phyloP scores from a whole-genome alignment of 64 coral and sea anemone genomes.

The Acropora tenuis region DNA sequence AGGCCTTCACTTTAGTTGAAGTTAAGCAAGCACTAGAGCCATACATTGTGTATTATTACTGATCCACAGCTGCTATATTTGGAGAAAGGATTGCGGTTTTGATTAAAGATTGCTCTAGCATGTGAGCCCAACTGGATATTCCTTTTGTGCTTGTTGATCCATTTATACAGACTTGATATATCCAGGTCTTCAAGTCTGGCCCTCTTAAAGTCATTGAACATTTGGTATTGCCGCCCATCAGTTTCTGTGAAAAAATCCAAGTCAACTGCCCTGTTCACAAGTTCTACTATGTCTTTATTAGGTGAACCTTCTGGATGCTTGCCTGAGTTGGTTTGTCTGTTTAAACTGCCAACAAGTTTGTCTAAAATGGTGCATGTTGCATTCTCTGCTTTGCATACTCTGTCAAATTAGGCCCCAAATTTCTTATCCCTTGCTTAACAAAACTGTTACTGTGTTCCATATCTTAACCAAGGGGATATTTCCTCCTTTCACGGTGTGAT shows the following conservation, averaged over 20 bases:
- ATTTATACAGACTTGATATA: conserved; percentile 26
- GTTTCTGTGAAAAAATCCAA: conserved; percentile 33
- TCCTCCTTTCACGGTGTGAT: conserved; percentile 41
- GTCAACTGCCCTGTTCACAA: conserved; percentile 43
- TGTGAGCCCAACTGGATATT: conserved; percentile 24
- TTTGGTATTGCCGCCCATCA: conserved; percentile 8
- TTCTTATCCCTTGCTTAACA: conserved; percentile 33
- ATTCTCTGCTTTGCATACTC: conserved; percentile 57
- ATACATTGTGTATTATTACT: conserved; percentile 28
- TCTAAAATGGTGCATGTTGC: conserved; percentile 40
- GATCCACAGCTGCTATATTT: conserved; percentile 1
- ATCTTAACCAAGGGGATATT: conserved; percentile 70
- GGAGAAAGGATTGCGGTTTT: conserved; percentile 13
- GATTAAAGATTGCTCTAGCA: conserved; percentile 37
- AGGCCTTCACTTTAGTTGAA: conserved; percentile 20
- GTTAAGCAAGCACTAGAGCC: conserved; percentile 18
- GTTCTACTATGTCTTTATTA: conserved; percentile 37
- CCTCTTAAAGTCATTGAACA: conserved; percentile 44
- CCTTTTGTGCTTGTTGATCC: conserved; percentile 7
- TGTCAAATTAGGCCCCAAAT: conserved; percentile 63
- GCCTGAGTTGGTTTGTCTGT: conserved; percentile 37
- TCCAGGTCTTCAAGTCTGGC: conserved; percentile 46
- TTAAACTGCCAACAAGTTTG: conserved; percentile 26
- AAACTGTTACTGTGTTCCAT: conserved; percentile 63
- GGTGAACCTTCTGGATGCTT: conserved; percentile 37